Base-by-base conservation (phyloP, 2,797 vertebrate genomes). In the Sitta carolinensis region DNA sequence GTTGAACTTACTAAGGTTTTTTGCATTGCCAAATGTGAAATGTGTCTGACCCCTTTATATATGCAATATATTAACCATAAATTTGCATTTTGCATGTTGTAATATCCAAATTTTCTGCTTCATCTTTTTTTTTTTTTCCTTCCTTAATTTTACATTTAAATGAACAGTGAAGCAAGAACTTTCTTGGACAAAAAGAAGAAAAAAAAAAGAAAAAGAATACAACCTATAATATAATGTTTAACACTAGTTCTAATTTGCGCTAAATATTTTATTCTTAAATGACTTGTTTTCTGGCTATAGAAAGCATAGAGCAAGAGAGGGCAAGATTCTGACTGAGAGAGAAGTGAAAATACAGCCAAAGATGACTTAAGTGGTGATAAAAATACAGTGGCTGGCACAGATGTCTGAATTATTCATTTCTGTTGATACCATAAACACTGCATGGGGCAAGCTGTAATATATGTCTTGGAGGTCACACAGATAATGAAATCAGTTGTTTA, bases 321-420 rank as follows among this genome's bases (percentile, higher is more conserved):
- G 16, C 13, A 73, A 89, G 32, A 73, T 73, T 90, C 55, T 91
- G 40, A 69, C 45, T 50, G 21, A 85, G n/a, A 66, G 47, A 82
- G 69, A 85, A 42, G 9, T 2, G 3, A 87, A 84, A 93, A 82
- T 22, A 40, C 11, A 82, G 55, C 27, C 52, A 76, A 82, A 81
- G 42, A 85, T 77, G 9, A 87, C 84, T 95, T 84, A 90, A 69
- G 42, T 81, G 62, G 25, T 88, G 47, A 93, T 89, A 93, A 93
- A 94, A 96, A 93, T 94, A 81, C 63, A 94, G 77, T 51, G 54
- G 5, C 59, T 89, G 34, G 62, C 63, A 87, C 63, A 88, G 51
- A 89, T 51, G 13, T 70, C 73, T 96, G 88, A 96, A 95, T 96
- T 95, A 95, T 94, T 96, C 54, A 94, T 95, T 90, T 74, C 45